A percentile compares a stretch with the other conserved stretches of the same genome.
phyloP scores from a whole-genome alignment of 2,888 invertebrate species.

The Entomobrya multifasciata region DNA sequence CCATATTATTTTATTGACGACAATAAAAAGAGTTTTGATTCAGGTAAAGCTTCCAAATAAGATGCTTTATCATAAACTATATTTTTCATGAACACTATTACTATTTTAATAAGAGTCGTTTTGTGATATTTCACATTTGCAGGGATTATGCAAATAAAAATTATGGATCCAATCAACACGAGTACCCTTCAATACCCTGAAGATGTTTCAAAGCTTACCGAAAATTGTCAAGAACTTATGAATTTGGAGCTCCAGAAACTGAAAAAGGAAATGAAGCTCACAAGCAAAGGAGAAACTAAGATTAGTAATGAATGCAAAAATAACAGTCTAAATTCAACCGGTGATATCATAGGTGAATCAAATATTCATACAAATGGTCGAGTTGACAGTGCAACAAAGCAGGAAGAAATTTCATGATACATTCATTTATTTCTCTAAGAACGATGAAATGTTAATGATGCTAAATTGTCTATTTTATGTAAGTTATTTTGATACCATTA shows the following conservation, averaged over 20 bases:
- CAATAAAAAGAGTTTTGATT: slow-evolving; percentile 74
- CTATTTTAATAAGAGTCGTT: not conserved
- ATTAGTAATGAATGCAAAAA: too few relatives aligned
- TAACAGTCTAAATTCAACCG: too few relatives aligned
- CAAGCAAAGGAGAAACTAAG: not conserved
- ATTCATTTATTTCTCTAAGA: too few relatives aligned
- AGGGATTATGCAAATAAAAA: slow-evolving; percentile 89
- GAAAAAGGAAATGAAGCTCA: not conserved
- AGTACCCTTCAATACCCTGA: slow-evolving; percentile 85
- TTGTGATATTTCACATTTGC: slow-evolving; percentile 68
- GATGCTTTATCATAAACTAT: too few relatives aligned
- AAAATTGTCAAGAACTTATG: slow-evolving; percentile 87
- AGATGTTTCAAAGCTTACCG: slow-evolving; percentile 87
- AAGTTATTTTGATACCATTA: too few relatives aligned
- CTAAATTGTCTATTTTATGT: too few relatives aligned
- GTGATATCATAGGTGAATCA: too few relatives aligned
- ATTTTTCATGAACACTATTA: too few relatives aligned
- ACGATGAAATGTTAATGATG: too few relatives aligned
- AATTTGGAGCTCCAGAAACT: slow-evolving; percentile 80
- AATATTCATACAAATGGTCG: too few relatives aligned
- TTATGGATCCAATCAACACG: slow-evolving; percentile 89
- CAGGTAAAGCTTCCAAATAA: slow-evolving; percentile 65
- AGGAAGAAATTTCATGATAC: too few relatives aligned
- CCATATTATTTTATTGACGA: slow-evolving; percentile 82
- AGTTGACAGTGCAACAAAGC: too few relatives aligned